Conservation (phyloP, 2,113 vertebrate species). For the Tachycineta bicolor region DNA sequence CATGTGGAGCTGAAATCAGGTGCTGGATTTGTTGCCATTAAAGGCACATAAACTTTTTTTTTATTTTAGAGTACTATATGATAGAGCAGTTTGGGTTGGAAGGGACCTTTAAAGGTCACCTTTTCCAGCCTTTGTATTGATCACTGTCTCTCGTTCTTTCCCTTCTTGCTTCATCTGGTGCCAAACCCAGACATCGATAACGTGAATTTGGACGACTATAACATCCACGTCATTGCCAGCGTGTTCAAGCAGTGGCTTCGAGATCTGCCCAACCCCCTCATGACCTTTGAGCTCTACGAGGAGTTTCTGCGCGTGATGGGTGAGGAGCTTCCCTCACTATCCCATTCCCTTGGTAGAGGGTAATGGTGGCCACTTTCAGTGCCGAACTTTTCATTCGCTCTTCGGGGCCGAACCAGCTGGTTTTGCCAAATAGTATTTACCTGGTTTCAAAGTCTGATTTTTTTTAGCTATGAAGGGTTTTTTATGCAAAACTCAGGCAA, state of each 20-base stretch:
- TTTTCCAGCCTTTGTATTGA: not conserved
- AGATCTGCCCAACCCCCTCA: conserved; percentile 95
- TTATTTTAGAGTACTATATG: not conserved
- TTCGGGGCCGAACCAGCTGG: not conserved
- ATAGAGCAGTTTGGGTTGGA: not conserved
- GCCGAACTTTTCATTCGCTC: not conserved
- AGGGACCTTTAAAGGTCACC: not conserved
- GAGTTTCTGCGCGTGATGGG: conserved; percentile 95
- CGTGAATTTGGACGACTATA: conserved; percentile 95
- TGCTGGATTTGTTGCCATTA: not conserved
- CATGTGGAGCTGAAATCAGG: not conserved
- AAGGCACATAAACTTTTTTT: not conserved
- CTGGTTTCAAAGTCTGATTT: not conserved
- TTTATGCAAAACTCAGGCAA: not conserved
- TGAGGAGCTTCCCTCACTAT: conserved; percentile 61
- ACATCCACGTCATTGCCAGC: conserved; percentile 96
- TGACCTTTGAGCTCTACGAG: conserved; percentile 98
- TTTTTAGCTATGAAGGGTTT: not conserved
- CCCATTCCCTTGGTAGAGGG: too few relatives aligned
- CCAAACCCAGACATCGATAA: conserved; percentile 83
- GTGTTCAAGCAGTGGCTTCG: conserved; percentile 99
- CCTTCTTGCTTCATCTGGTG: not conserved
- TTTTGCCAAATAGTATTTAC: not conserved
- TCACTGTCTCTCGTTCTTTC: not conserved
- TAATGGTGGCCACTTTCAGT: not conserved